Evolutionary conservation across 2,888 invertebrate species (phyloP).

Genomic region (Drosophila mimetica): DNA sequence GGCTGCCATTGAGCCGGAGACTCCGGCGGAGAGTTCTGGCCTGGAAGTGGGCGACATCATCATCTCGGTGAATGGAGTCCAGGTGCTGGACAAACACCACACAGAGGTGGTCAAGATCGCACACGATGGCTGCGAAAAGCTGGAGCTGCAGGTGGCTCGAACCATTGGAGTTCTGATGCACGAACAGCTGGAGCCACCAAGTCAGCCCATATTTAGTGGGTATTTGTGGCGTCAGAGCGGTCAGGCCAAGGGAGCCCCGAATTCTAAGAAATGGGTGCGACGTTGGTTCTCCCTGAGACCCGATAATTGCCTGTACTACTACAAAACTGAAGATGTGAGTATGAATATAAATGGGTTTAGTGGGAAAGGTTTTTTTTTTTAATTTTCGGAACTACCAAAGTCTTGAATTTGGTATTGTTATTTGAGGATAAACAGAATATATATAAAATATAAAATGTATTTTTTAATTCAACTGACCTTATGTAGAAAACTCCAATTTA

Average conservation of each 20-base stretch:
- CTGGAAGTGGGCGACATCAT: conserved; percentile 97
- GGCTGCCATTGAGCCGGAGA: conserved; percentile 96
- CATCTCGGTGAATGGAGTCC: conserved; percentile 94
- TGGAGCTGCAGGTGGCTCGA: conserved; percentile 94
- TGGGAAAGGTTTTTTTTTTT: not conserved
- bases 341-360: not conserved
- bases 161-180: conserved; percentile 92
- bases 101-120: conserved; percentile 97
- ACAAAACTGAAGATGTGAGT: conserved; percentile 94
- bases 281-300: conserved; percentile 96
- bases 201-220: conserved; percentile 89
- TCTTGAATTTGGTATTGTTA: not conserved
- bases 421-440: too few species aligned
- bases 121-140: conserved; percentile 93
- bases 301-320: conserved; percentile 97
- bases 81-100: conserved; percentile 96
- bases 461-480: too few species aligned
- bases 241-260: conserved; percentile 86
- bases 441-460: too few species aligned
- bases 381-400: not conserved
- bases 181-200: conserved; percentile 87
- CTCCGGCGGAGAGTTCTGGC: conserved; percentile 96
- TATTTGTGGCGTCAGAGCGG: conserved; percentile 91
- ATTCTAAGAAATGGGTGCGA: conserved; percentile 90
- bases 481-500: too few species aligned